These are phyloP conservation scores for Drosophila albomicans DNA, from an alignment of 1,140 invertebrate species.

Conservation along the genomic window DNA sequence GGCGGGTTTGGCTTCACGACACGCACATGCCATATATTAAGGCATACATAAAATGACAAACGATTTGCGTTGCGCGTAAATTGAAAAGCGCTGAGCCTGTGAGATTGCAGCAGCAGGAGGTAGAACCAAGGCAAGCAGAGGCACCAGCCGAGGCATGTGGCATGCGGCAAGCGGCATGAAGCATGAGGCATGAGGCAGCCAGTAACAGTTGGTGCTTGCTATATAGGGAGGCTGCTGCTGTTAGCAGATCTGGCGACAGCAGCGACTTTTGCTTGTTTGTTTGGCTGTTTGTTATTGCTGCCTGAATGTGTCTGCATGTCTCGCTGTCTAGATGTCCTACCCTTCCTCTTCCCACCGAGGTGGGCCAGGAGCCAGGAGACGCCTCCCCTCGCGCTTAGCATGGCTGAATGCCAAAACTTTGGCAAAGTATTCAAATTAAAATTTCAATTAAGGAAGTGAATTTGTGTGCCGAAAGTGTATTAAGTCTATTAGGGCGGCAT, in stretches of 20 bases:
- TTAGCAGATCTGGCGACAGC: slow-evolving; percentile 45
- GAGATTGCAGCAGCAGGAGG: slow-evolving; percentile 44
- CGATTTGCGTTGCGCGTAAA: slow-evolving; percentile 79
- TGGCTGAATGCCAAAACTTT: slow-evolving; percentile 81
- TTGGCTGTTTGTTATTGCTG: slow-evolving; percentile 73
- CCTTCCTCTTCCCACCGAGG: not conserved
- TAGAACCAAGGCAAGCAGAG: not conserved
- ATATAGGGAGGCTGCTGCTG: slow-evolving; percentile 10
- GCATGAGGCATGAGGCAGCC: not conserved
- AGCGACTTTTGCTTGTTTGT: slow-evolving; percentile 67
- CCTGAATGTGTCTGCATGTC: slow-evolving; percentile 37
- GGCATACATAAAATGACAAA: slow-evolving; percentile 80
- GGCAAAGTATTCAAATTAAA: slow-evolving; percentile 84
- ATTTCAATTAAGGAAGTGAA: slow-evolving; percentile 84
- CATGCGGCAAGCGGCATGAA: not conserved
- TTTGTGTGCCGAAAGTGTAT: slow-evolving; percentile 83
- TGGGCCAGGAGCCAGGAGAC: not conserved
- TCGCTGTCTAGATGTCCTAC: not conserved
- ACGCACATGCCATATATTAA: slow-evolving; percentile 82
- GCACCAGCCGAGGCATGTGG: not conserved
- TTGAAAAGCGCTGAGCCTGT: slow-evolving; percentile 81
- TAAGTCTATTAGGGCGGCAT: slow-evolving; percentile 80
- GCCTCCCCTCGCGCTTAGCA: slow-evolving; percentile 4
- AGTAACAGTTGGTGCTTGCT: slow-evolving; percentile 3
- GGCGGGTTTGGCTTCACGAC: slow-evolving; percentile 37